Evolutionary conservation across 2,888 invertebrate species (phyloP).

Genomic region (Leptura quadrifasciata): DNA sequence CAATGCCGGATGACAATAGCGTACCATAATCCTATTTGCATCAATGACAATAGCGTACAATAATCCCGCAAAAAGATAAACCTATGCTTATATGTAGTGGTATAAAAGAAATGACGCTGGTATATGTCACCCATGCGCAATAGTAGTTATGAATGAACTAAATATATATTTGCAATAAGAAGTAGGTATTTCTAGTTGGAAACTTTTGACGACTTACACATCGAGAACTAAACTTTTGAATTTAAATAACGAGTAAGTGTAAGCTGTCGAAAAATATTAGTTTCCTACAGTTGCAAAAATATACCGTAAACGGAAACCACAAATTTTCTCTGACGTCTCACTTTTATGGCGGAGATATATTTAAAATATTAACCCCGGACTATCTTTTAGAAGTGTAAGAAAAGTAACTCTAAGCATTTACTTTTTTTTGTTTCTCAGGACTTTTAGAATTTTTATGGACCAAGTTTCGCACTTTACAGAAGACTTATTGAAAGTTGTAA

Average conservation of each 20-base stretch:
- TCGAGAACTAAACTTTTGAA: too few species aligned
- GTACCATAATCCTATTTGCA: too few species aligned
- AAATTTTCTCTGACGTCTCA: background rate
- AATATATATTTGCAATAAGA: too few species aligned
- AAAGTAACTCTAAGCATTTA: slow-evolving; percentile 7
- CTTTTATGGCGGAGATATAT: background rate
- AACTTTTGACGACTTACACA: too few species aligned
- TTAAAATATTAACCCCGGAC: background rate
- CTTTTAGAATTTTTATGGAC: slow-evolving; percentile 20
- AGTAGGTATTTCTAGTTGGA: too few species aligned
- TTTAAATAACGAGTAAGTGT: background rate
- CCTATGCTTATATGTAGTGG: too few species aligned
- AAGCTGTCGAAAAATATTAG: background rate
- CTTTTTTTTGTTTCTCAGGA: background rate
- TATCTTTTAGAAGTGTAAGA: background rate
- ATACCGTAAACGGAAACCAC: background rate
- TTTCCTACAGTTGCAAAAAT: background rate
- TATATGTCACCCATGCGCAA: too few species aligned
- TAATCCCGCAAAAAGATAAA: too few species aligned
- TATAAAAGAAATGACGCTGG: too few species aligned
- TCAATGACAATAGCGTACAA: too few species aligned
- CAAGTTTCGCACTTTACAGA: slow-evolving; percentile 17
- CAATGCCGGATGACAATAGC: too few species aligned
- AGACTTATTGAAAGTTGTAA: slow-evolving; percentile 1
- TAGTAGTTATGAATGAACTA: too few species aligned